A percentile compares a stretch with the other conserved stretches of the same genome.
These are phyloP conservation scores for Callipepla californica DNA, from an alignment of 2,113 vertebrate species.

Conservation along the genomic window DNA sequence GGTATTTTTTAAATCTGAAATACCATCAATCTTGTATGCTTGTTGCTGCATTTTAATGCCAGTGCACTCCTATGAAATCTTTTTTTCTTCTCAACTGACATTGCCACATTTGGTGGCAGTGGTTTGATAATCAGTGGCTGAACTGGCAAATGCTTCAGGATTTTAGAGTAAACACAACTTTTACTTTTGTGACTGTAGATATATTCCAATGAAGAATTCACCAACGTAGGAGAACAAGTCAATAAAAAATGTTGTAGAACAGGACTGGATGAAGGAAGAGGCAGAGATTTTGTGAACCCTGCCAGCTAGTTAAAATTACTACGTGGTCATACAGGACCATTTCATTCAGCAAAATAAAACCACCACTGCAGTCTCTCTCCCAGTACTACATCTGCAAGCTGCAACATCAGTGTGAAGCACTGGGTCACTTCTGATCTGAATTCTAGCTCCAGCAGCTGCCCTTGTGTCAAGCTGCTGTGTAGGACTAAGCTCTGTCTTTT, in stretches of 20 bases:
- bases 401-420: not conserved
- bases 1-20: not conserved
- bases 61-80: not conserved
- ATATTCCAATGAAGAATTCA: not conserved
- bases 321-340: not conserved
- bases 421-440: not conserved
- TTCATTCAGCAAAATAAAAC: not conserved
- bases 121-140: not conserved
- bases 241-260: not conserved
- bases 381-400: not conserved
- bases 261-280: not conserved
- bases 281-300: not conserved
- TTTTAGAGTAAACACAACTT: not conserved
- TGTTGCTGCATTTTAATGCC: not conserved
- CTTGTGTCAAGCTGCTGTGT: not conserved
- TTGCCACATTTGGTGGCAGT: not conserved
- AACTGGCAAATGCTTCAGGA: not conserved
- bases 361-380: not conserved
- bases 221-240: not conserved
- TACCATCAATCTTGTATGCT: not conserved
- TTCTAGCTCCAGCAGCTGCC: not conserved
- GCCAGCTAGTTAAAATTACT: not conserved
- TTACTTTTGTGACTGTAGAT: not conserved
- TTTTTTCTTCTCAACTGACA: not conserved
- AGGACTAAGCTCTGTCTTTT: not conserved